Evolutionary conservation across 2,888 invertebrate genomes (phyloP).

Genomic region (Pimpla rufipes): DNA sequence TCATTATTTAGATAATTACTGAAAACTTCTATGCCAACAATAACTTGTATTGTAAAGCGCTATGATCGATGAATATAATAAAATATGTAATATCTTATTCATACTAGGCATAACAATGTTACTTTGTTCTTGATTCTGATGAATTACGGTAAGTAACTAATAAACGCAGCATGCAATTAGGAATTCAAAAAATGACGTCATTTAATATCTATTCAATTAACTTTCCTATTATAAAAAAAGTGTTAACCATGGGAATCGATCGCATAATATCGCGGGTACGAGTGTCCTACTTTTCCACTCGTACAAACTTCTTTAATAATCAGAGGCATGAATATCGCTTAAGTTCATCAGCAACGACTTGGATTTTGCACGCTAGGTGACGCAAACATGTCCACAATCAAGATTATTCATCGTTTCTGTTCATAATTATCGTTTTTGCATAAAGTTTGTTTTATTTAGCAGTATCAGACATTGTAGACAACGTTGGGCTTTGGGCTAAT

Average conservation of each 20-base stretch:
- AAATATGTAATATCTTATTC: too few relatives aligned
- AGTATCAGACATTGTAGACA: neutral
- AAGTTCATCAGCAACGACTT: conserved; percentile 3
- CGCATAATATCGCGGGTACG: conserved; percentile 1
- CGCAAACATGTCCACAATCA: neutral
- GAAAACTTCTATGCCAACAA: too few relatives aligned
- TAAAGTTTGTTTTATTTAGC: conserved; percentile 6
- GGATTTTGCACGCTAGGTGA: neutral
- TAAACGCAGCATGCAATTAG: too few relatives aligned
- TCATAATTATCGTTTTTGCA: conserved; percentile 3
- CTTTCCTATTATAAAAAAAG: too few relatives aligned
- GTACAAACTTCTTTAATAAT: neutral
- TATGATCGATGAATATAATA: too few relatives aligned
- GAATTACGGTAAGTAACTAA: too few relatives aligned
- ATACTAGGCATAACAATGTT: too few relatives aligned
- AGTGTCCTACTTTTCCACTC: conserved; percentile 3
- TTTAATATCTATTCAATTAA: too few relatives aligned
- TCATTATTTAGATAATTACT: too few relatives aligned
- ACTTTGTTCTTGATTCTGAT: too few relatives aligned
- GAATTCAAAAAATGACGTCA: too few relatives aligned
- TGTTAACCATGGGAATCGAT: neutral
- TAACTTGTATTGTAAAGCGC: too few relatives aligned
- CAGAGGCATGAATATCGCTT: conserved; percentile 3
- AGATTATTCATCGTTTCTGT: conserved; percentile 3
- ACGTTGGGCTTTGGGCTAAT: neutral